phyloP scores from a whole-genome alignment of 1,140 invertebrate species.

The Neocloeon triangulifer region DNA sequence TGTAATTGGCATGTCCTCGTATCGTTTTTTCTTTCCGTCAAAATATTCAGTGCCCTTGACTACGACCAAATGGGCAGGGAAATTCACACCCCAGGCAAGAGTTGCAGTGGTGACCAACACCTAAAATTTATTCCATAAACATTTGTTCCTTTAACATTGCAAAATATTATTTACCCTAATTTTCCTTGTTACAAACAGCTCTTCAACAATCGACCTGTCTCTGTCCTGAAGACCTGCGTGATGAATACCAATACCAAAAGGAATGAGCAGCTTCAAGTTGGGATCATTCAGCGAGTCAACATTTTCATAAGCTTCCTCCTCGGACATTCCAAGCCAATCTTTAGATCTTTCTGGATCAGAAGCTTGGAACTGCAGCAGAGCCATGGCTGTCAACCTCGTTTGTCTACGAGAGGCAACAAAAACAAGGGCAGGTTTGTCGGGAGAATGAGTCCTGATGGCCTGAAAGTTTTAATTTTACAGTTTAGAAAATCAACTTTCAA shows the following conservation, averaged over 20 bases:
- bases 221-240: conserved; percentile 86
- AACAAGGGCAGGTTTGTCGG: conserved; percentile 68
- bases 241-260: conserved; percentile 96
- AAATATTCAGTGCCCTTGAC: conserved; percentile 90
- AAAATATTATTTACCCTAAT: conserved; percentile 49
- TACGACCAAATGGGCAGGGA: conserved; percentile 80
- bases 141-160: conserved; percentile 3
- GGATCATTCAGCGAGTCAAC: conserved; percentile 59
- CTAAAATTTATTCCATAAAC: conserved; percentile 18
- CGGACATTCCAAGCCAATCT: conserved; percentile 81
- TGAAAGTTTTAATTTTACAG: too few species aligned
- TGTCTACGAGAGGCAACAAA: conserved; percentile 97
- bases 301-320: conserved; percentile 60
- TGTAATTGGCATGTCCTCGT: conserved; percentile 98
- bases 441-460: conserved; percentile 83
- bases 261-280: conserved; percentile 80
- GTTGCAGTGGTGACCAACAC: conserved; percentile 94
- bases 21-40: conserved; percentile 88
- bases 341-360: conserved; percentile 81
- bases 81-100: conserved; percentile 96
- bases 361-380: conserved; percentile 83
- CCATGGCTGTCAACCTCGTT: conserved; percentile 88
- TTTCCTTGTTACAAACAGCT: conserved; percentile 89
- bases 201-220: conserved; percentile 79
- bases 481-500: too few species aligned